Conservation (phyloP, 2,113 vertebrate species). For the Xiphophorus couchianus region DNA sequence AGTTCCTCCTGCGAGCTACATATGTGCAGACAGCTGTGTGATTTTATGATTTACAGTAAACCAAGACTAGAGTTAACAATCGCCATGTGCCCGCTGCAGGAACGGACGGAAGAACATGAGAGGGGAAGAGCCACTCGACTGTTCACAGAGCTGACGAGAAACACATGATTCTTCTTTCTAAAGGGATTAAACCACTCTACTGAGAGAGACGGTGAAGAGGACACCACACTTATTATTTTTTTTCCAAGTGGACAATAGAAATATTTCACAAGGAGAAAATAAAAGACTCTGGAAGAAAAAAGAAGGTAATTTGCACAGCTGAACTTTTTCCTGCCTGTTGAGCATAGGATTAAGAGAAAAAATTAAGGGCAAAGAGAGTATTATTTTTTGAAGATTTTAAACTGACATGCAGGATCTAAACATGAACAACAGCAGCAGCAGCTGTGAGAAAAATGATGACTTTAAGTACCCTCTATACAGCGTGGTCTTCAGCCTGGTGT, state of each 20-base stretch:
- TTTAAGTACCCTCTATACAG: slow-evolving; percentile 95
- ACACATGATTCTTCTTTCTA: slow-evolving; percentile 19
- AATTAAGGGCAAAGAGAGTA: neutral
- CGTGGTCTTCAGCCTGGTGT: slow-evolving; percentile 90
- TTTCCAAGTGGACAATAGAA: neutral
- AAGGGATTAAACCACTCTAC: slow-evolving; percentile 14
- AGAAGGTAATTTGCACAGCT: slow-evolving; percentile 35
- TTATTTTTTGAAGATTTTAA: neutral
- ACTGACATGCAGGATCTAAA: slow-evolving; percentile 32
- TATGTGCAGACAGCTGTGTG: slow-evolving; percentile 7
- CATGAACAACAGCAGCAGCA: slow-evolving; percentile 59
- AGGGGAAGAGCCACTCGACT: slow-evolving; percentile 7
- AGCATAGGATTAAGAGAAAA: neutral
- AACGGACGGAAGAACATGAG: slow-evolving; percentile 17
- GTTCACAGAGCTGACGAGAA: slow-evolving; percentile 15
- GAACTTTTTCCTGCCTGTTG: neutral
- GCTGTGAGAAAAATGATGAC: slow-evolving; percentile 85
- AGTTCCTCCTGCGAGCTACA: slow-evolving; percentile 27
- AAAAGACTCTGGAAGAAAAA: slow-evolving; percentile 23
- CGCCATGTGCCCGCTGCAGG: neutral
- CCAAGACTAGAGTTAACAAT: slow-evolving; percentile 15
- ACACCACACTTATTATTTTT: neutral
- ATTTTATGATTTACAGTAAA: slow-evolving; percentile 12
- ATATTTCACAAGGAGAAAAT: neutral
- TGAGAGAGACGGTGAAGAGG: slow-evolving; percentile 6